Evolutionary conservation across 2,888 invertebrate genomes (phyloP), one percentile per base, ranked within the genome.

Genomic region (Perizoma flavofasciatum): DNA sequence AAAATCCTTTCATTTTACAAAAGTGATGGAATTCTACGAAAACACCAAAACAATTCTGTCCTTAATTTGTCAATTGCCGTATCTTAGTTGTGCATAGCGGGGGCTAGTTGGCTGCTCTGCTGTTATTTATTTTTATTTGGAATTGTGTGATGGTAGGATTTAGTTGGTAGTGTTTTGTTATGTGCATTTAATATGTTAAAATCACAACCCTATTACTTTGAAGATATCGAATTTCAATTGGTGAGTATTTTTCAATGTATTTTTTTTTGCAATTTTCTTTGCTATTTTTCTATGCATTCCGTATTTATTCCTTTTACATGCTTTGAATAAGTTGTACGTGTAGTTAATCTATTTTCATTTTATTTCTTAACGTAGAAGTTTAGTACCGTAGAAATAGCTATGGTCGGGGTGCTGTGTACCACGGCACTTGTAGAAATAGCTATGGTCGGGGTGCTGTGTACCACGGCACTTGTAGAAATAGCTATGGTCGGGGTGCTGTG

Each of bases 221-320:
- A 73, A 5, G 76, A 81, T 48, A 71, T 71, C 40, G 57, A 41
- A 44, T 76, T 70, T 68, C 72, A 77, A 50, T 55, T 79, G 74
- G 82, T 80, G 56, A 72, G 81, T 71, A 34, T 59, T 49, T 41
- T 45, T 33, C 32, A n/a, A 34, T 9, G 7, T 9, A n/a, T n/a
- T n/a, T n/a, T 8, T 5, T n/a, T 41, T 41, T n/a, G 4, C 9
- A n/a, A 41, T 40, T 47, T 33, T 22, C 6, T 8, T 37, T 44
- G 1, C 22, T 34, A 37, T 35, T 40, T 48, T 22, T 33, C 1
- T 2, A 22, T 22, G 22, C 22, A 22, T 22, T 22, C 3, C 1
- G 22, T 22, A 22, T 22, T 22, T 22, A 22, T 22, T 22, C 22
- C 3, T 22, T 22, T 22, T 1, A 22, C 22, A 22, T 22, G 22